Conservation (phyloP, 2,888 invertebrate species). For the Willowsia nigromaculata region DNA sequence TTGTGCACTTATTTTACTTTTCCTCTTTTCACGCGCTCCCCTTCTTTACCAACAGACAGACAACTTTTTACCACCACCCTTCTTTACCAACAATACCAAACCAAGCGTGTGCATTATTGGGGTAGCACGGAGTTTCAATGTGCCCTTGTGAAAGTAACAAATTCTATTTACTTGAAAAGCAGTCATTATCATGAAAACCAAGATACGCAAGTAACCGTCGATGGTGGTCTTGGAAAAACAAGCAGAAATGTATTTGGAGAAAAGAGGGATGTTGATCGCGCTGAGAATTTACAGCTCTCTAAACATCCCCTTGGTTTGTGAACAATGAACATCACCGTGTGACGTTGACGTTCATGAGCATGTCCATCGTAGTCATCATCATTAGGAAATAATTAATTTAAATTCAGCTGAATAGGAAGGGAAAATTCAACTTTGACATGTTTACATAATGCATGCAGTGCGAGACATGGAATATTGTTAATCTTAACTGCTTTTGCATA, state of each 20-base stretch:
- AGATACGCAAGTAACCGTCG: background rate
- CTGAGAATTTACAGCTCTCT: background rate
- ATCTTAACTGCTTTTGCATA: background rate
- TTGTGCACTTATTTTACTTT: slow-evolving; percentile 24
- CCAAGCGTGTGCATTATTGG: background rate
- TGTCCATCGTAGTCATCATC: background rate
- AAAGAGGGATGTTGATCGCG: background rate
- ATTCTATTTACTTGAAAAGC: background rate
- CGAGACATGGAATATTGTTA: background rate
- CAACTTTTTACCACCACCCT: background rate
- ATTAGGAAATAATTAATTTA: slow-evolving; percentile 63
- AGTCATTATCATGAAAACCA: slow-evolving; percentile 16
- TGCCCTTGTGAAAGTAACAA: background rate
- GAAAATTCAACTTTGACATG: slow-evolving; percentile 18
- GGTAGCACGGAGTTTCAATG: background rate
- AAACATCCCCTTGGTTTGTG: background rate
- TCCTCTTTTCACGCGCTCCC: slow-evolving; percentile 14
- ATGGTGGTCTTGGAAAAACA: background rate
- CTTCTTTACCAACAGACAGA: background rate
- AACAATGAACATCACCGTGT: background rate
- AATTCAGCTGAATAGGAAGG: slow-evolving; percentile 44
- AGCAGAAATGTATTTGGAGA: no score
- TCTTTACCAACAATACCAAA: background rate
- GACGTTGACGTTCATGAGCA: background rate
- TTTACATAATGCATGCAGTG: background rate